Conservation (phyloP, 1,140 invertebrate genomes). For the Ceratosolen solmsi region DNA sequence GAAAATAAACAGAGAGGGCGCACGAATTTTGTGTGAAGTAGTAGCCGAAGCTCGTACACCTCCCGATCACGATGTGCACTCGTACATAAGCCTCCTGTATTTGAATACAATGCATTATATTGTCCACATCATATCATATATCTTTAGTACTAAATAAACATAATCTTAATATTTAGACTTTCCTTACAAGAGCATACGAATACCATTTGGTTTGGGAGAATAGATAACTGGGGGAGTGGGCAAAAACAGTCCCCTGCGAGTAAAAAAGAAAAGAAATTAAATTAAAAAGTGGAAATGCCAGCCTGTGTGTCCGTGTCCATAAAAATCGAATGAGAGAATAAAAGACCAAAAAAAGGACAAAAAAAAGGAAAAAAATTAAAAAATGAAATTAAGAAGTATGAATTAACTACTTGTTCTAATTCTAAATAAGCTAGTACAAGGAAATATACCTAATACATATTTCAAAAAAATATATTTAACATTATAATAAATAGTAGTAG, state of each 20-base stretch:
- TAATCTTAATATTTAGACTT: conserved; percentile 74
- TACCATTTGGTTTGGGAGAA: conserved; percentile 49
- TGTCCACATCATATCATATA: conserved; percentile 74
- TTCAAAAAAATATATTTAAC: too few relatives aligned
- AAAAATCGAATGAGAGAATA: conserved; percentile 45
- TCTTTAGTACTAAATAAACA: conserved; percentile 72
- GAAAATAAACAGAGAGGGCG: neutral
- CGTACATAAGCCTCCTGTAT: conserved; percentile 66
- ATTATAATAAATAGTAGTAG: too few relatives aligned
- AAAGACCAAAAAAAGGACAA: neutral
- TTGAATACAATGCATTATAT: conserved; percentile 76
- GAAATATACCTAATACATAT: too few relatives aligned
- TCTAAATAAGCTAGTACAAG: conserved; percentile 31
- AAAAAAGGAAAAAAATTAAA: neutral
- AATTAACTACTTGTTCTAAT: conserved; percentile 7
- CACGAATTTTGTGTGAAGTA: neutral
- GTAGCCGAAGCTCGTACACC: conserved; percentile 51
- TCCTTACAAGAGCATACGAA: conserved; percentile 55
- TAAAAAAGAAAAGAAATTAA: conserved; percentile 10
- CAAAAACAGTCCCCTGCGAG: neutral
- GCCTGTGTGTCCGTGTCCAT: conserved; percentile 54
- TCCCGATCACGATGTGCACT: conserved; percentile 71
- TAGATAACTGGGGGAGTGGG: conserved; percentile 47
- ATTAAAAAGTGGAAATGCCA: conserved; percentile 42
- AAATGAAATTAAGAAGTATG: neutral